Evolutionary conservation across 2,113 vertebrate species (phyloP), one percentile per base, ranked within the genome.

Genomic region (Eidolon helvum): DNA sequence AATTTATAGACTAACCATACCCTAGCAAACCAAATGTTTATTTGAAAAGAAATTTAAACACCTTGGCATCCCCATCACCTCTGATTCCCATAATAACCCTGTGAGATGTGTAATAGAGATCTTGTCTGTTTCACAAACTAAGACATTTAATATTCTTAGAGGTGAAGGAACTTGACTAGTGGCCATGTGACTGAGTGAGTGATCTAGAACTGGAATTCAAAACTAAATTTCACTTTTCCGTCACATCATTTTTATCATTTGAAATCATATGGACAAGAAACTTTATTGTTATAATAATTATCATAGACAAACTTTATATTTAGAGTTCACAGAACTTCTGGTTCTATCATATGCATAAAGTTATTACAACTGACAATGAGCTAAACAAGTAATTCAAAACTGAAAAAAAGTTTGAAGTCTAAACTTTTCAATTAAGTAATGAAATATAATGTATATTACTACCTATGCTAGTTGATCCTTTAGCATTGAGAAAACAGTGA

Each of bases 1-100:
- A 79, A 95, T 89, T 68, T 75, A 66, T 59, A 75, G 1, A 72
- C 45, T 43, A 65, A 43, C 33, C 28, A 69, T 40, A 91, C 11
- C 5, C 35, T 24, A 87, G 48, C 77, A 90, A 92, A 78, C 33
- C 48, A 63, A 69, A 1, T 35, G 6, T 35, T 95, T 71, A 57
- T 92, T 95, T 92, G 71, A n/a, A 85, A 86, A 85, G 48, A 90
- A 79, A 87, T 72, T 38, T 88, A 69, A 92, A 96, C 5, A 96
- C 28, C 18, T 66, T 61, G 61, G 65, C 61, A 94, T 28, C 21
- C n/a, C 2, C 1, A 78, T 86, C 68, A 90, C 82, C 45, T 89
- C 78, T 90, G 59, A 86, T 30, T 79, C 50, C 21, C 21, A 55
- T 48, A 71, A 38, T 84, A 94, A 88, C 57, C 3, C 43, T 66